A percentile compares a stretch with the other conserved stretches of the same genome.
These are phyloP conservation scores for Saccostrea echinata DNA, from an alignment of 1,140 invertebrate genomes.

Conservation along the genomic window DNA sequence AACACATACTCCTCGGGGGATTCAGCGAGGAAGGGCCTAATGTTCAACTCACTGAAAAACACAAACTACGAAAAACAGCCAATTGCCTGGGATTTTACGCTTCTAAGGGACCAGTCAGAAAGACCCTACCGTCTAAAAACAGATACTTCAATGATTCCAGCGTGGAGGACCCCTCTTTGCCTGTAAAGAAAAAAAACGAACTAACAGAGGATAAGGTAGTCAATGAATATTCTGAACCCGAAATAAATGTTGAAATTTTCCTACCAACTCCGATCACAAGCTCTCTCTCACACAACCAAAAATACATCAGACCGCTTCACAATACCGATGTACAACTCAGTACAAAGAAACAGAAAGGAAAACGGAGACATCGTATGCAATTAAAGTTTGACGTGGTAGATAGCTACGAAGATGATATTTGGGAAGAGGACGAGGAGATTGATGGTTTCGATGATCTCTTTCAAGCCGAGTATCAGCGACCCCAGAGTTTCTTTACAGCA, in stretches of 20 bases:
- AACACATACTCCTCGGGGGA: too few relatives aligned
- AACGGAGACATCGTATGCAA: neutral
- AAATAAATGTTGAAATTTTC: slow-evolving; percentile 22
- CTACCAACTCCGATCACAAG: slow-evolving; percentile 35
- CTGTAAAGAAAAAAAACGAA: neutral
- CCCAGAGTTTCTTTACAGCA: slow-evolving; percentile 18
- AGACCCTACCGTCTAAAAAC: slow-evolving; percentile 28
- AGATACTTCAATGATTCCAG: slow-evolving; percentile 42
- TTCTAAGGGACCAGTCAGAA: slow-evolving; percentile 32
- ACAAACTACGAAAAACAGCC: slow-evolving; percentile 38
- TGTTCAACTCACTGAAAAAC: slow-evolving; percentile 32
- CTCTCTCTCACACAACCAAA: slow-evolving; percentile 43
- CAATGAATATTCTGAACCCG: neutral
- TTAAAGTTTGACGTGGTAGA: neutral
- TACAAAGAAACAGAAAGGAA: neutral
- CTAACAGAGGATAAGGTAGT: neutral
- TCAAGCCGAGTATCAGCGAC: neutral
- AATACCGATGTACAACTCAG: neutral
- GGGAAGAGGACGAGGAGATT: neutral
- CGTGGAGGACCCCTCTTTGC: neutral
- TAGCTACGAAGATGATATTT: neutral
- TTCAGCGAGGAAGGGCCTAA: neutral
- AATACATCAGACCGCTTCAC: slow-evolving; percentile 28
- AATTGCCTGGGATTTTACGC: slow-evolving; percentile 38
- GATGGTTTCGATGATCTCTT: neutral